Conservation (phyloP, 2,113 vertebrate species). For the Galeopterus variegatus region DNA sequence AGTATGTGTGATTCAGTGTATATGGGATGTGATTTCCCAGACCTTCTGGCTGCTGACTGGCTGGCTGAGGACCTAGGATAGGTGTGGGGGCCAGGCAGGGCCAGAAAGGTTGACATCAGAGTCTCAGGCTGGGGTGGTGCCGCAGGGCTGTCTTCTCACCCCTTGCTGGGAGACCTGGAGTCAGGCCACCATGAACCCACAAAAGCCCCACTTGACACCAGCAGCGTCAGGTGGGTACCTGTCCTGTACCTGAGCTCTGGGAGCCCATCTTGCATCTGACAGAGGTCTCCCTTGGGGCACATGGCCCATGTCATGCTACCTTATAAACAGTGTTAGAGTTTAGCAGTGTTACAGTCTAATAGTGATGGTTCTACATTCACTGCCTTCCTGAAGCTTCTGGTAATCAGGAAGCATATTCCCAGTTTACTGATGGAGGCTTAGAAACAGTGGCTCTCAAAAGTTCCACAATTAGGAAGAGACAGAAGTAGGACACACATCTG, state of each 20-base stretch:
- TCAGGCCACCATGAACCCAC: neutral
- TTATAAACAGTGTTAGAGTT: neutral
- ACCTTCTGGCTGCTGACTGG: neutral
- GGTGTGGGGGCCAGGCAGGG: neutral
- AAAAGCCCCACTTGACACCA: neutral
- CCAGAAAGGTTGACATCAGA: neutral
- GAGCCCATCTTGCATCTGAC: neutral
- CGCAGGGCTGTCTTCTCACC: neutral
- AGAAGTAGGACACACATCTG: conserved; percentile 50
- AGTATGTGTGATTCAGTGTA: neutral
- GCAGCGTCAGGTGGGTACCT: neutral
- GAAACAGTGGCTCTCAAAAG: neutral
- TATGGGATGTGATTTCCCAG: neutral
- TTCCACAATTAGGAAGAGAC: neutral
- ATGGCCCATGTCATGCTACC: neutral
- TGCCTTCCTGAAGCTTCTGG: conserved; percentile 26
- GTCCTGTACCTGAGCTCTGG: neutral
- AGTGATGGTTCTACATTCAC: neutral
- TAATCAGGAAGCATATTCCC: conserved; percentile 42
- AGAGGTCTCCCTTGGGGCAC: neutral
- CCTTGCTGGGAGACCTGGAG: neutral
- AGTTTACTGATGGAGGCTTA: conserved; percentile 36
- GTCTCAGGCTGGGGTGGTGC: neutral
- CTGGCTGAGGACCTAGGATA: neutral
- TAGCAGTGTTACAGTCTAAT: too few relatives aligned